Conservation (phyloP, 2,797 vertebrate species). For the Tympanoctomys barrerae region DNA sequence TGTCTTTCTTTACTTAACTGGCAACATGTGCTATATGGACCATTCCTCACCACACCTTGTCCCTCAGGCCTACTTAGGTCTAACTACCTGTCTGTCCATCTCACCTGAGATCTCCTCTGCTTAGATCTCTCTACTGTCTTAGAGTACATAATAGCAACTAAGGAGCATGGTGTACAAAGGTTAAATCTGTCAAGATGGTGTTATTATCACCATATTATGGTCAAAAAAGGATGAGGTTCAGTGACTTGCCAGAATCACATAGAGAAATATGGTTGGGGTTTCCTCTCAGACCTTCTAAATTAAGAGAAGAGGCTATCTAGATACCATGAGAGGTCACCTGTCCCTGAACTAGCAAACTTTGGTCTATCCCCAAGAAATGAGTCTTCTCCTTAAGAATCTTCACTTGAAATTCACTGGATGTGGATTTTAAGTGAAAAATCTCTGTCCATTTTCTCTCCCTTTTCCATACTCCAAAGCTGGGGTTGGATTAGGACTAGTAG, state of each 20-base stretch:
- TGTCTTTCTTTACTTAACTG: not conserved
- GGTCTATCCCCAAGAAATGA: not conserved
- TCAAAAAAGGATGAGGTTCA: not conserved
- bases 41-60: not conserved
- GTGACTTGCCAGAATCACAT: not conserved
- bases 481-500: not conserved
- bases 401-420: not conserved
- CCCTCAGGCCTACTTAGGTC: not conserved
- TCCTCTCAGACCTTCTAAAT: not conserved
- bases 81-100: not conserved
- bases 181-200: not conserved
- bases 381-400: not conserved
- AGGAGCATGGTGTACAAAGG: not conserved
- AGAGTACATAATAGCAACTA: not conserved
- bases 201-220: not conserved
- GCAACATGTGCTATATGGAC: not conserved
- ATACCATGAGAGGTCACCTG: not conserved
- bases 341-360: not conserved
- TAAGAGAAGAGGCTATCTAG: not conserved
- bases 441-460: not conserved
- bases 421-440: not conserved
- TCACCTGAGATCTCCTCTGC: not conserved
- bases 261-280: not conserved
- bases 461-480: not conserved
- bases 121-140: not conserved